Evolutionary conservation across 2,888 invertebrate species (phyloP).

Genomic region (Brachyptera putata): DNA sequence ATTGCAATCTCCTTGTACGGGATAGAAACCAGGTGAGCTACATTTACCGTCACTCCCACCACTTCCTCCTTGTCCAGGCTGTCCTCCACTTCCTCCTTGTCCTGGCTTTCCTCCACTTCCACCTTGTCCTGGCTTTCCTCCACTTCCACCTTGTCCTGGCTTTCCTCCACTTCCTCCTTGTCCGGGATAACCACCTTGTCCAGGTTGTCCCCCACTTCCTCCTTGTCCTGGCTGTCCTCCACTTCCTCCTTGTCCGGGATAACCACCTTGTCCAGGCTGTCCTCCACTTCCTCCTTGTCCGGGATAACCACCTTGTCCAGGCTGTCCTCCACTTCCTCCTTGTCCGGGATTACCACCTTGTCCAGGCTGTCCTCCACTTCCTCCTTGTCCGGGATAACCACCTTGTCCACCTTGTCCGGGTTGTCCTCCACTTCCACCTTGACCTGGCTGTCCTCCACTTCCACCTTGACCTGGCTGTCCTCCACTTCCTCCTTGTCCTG

Average conservation of each 20-base stretch:
- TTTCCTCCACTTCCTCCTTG: constrained; percentile 12
- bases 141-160: constrained; percentile 20
- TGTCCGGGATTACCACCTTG: constrained; percentile 21
- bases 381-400: constrained; percentile 30
- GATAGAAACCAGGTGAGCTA: constrained; percentile 57
- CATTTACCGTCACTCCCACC: constrained; percentile 41
- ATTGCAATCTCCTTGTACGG: constrained; percentile 55
- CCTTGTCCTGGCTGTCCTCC: not conserved
- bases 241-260: not conserved
- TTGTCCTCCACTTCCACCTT: constrained; percentile 34
- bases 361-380: constrained; percentile 21
- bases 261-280: not conserved
- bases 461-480: constrained; percentile 29
- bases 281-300: constrained; percentile 9
- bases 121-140: constrained; percentile 6
- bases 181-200: not conserved
- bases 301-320: constrained; percentile 19
- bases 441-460: constrained; percentile 29
- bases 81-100: not conserved
- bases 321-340: constrained; percentile 26
- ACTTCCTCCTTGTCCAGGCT: constrained; percentile 13
- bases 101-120: constrained; percentile 11
- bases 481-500: constrained; percentile 30
- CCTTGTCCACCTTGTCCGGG: constrained; percentile 32
- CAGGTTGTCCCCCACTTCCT: not conserved